These are phyloP conservation scores for Zenarchopterus dispar DNA, from an alignment of 2,797 vertebrate genomes.

Conservation along the genomic window DNA sequence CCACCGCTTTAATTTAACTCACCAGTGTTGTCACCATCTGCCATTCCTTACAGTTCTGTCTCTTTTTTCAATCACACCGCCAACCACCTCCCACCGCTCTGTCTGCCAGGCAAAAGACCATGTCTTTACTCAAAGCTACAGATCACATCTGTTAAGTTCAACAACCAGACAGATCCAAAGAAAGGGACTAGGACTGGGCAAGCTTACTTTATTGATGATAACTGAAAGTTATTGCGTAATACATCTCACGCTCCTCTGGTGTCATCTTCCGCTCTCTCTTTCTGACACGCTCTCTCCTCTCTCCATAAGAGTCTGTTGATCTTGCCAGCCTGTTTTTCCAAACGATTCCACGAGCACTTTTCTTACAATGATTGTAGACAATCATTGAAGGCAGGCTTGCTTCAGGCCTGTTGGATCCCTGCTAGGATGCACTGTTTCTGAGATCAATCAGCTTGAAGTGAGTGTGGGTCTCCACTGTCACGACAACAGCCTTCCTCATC, in stretches of 20 bases:
- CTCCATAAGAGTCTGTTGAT: conserved; percentile 58
- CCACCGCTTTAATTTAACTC: conserved; percentile 29
- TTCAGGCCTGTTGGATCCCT: conserved; percentile 40
- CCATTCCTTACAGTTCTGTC: conserved; percentile 30
- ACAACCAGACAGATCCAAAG: conserved; percentile 11
- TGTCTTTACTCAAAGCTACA: conserved; percentile 29
- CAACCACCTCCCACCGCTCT: conserved; percentile 20
- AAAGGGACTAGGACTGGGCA: conserved; percentile 15
- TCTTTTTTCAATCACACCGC: conserved; percentile 18
- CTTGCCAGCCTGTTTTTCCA: conserved; percentile 28
- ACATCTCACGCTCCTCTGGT: conserved; percentile 9
- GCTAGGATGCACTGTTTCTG: conserved; percentile 41
- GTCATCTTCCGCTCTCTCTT: conserved; percentile 20
- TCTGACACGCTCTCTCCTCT: conserved; percentile 31
- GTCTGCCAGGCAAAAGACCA: conserved; percentile 34
- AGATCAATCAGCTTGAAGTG: conserved; percentile 59
- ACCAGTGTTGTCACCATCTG: conserved; percentile 22
- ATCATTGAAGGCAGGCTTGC: conserved; percentile 41
- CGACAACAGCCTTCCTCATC: conserved; percentile 33
- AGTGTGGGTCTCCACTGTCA: conserved; percentile 14
- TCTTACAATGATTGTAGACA: conserved; percentile 54
- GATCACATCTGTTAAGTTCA: conserved; percentile 24
- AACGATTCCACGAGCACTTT: conserved; percentile 44
- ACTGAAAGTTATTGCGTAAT: conserved; percentile 24
- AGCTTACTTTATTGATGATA: conserved; percentile 22